Conservation (phyloP, 2,888 invertebrate genomes). For the Dryococelus australis region DNA sequence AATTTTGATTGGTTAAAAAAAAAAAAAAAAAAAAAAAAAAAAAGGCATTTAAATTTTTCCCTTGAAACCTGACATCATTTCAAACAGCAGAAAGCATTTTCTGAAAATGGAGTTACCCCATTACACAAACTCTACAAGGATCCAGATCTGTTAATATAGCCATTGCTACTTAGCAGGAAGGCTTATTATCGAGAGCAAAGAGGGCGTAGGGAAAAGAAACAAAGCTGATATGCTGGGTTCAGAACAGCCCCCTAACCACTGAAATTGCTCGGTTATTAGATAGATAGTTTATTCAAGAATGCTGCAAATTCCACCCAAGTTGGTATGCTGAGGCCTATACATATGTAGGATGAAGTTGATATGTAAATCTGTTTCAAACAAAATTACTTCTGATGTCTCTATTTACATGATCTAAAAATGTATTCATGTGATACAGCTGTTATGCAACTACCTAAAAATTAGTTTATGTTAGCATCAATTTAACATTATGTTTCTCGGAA, state of each 20-base stretch:
- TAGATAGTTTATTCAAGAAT: not conserved
- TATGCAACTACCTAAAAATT: not conserved
- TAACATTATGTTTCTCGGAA: not conserved
- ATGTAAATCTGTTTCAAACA: not conserved
- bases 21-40: no score
- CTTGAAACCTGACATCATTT: no score
- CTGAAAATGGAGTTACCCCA: not conserved
- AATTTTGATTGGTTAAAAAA: no score
- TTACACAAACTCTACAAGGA: not conserved
- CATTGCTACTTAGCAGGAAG: slow-evolving; percentile 5
- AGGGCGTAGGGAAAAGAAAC: not conserved
- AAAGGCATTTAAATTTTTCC: no score
- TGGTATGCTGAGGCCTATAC: not conserved
- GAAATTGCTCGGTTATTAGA: not conserved
- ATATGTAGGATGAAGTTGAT: not conserved
- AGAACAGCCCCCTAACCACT: not conserved
- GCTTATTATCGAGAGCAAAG: slow-evolving; percentile 16
- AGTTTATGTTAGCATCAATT: not conserved
- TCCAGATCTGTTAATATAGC: not conserved
- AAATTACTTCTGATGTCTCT: not conserved
- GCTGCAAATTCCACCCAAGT: slow-evolving; percentile 8
- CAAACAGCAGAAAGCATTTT: no score
- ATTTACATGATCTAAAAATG: not conserved
- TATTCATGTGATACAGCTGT: not conserved
- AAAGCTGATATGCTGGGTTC: not conserved